These are phyloP conservation scores for Willisornis vidua DNA, from an alignment of 2,113 vertebrate species.

Conservation along the genomic window DNA sequence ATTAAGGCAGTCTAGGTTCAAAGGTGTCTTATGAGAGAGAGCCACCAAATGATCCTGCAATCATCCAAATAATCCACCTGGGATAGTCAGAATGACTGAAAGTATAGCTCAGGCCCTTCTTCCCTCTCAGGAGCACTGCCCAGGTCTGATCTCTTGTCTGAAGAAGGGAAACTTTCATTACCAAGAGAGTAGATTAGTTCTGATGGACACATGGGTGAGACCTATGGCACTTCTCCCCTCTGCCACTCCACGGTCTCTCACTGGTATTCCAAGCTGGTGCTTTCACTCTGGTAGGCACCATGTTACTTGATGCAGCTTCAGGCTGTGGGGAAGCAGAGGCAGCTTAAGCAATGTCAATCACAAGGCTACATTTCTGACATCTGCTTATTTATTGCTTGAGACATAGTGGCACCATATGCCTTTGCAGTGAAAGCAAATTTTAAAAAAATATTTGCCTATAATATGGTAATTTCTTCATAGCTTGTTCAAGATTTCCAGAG, in stretches of 20 bases:
- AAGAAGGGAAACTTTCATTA: not conserved
- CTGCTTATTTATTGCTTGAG: not conserved
- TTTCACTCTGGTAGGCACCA: not conserved
- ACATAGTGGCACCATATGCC: not conserved
- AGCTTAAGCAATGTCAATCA: not conserved
- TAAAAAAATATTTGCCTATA: not conserved
- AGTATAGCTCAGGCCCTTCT: not conserved
- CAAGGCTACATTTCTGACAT: not conserved
- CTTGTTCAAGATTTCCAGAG: not conserved
- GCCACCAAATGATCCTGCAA: constrained; percentile 58
- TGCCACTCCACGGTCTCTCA: not conserved
- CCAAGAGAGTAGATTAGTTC: not conserved
- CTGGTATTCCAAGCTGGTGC: not conserved
- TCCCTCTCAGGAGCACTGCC: not conserved
- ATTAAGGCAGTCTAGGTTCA: constrained; percentile 54
- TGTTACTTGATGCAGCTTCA: not conserved
- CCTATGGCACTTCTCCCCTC: rapidly evolving
- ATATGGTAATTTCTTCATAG: not conserved
- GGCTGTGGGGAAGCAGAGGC: not conserved
- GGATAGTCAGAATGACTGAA: not conserved
- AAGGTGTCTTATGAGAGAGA: constrained; percentile 19
- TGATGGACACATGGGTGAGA: rapidly evolving
- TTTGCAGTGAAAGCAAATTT: not conserved
- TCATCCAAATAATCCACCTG: constrained; percentile 46
- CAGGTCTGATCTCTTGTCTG: not conserved